A percentile compares a stretch with the other conserved stretches of the same genome.
Conservation (phyloP, 2,113 vertebrate species). For the Axis porcinus region DNA sequence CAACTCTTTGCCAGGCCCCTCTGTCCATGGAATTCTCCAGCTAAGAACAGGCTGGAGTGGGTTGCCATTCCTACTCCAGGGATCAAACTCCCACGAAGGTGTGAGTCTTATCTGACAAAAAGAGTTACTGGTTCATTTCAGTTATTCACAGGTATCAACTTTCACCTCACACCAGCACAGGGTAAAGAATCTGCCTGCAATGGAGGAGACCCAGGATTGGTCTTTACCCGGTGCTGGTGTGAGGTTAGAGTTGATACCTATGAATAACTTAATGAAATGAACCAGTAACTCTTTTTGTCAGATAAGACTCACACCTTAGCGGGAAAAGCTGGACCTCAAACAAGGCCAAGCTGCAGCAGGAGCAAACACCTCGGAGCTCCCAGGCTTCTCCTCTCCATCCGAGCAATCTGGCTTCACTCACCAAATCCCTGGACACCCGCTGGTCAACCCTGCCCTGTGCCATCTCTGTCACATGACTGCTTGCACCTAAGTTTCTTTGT, state of each 20-base stretch:
- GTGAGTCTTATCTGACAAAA: neutral
- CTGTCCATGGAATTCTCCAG: neutral
- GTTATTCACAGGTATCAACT: neutral
- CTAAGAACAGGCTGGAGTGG: neutral
- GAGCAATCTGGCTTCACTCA: neutral
- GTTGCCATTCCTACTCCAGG: neutral
- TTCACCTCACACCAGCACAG: rapidly evolving
- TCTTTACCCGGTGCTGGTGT: neutral
- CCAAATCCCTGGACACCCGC: neutral
- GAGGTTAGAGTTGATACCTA: neutral
- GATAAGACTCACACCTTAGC: neutral
- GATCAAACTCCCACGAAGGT: neutral
- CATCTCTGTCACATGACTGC: neutral
- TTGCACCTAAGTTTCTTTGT: neutral
- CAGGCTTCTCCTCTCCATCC: neutral
- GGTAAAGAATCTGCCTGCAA: neutral
- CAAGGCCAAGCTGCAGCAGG: neutral
- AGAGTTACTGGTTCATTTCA: neutral
- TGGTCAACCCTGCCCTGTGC: neutral
- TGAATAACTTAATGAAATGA: neutral
- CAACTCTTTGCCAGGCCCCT: neutral
- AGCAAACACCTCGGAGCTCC: neutral
- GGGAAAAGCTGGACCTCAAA: neutral
- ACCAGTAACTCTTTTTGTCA: neutral
- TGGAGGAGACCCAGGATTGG: neutral